Percentiles rank a stretch among this genome's conserved stretches.
phyloP scores from a whole-genome alignment of 2,113 vertebrate species.

The Pomatostomus ruficeps region DNA sequence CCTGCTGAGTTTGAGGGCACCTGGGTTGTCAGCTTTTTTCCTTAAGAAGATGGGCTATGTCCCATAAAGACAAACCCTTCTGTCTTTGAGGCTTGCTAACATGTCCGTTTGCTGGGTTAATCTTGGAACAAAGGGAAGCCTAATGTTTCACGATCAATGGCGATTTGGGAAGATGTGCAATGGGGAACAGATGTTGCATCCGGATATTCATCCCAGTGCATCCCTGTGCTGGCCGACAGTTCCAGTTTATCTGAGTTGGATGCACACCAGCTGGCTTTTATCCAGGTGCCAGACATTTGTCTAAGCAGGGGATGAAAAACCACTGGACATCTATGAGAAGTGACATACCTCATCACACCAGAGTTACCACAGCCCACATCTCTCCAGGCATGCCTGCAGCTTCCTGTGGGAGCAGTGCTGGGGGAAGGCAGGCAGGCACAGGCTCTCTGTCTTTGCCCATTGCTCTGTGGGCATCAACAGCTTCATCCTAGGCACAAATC shows the following conservation, averaged over 20 bases:
- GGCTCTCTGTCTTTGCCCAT: background rate
- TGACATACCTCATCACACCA: background rate
- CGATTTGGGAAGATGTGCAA: background rate
- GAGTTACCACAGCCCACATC: background rate
- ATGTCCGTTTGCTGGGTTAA: background rate
- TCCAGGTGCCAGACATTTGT: background rate
- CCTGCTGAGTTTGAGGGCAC: background rate
- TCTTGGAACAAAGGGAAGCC: background rate
- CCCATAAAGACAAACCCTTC: background rate
- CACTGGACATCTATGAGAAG: background rate
- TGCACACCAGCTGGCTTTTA: background rate
- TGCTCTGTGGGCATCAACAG: background rate
- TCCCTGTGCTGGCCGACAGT: background rate
- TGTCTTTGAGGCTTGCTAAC: background rate
- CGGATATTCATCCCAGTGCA: background rate
- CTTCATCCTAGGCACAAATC: background rate
- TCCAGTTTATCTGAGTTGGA: background rate
- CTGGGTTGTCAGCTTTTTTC: background rate
- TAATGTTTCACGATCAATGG: background rate
- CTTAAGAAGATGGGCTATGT: background rate
- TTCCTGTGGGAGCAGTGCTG: background rate
- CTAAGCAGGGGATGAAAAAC: background rate
- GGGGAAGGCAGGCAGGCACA: background rate
- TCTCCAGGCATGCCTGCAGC: background rate
- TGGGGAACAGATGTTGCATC: slow-evolving; percentile 34